phyloP scores from a whole-genome alignment of 30 jellyfish, hydroid and myxozoan species.

The Hydractinia echinata region DNA sequence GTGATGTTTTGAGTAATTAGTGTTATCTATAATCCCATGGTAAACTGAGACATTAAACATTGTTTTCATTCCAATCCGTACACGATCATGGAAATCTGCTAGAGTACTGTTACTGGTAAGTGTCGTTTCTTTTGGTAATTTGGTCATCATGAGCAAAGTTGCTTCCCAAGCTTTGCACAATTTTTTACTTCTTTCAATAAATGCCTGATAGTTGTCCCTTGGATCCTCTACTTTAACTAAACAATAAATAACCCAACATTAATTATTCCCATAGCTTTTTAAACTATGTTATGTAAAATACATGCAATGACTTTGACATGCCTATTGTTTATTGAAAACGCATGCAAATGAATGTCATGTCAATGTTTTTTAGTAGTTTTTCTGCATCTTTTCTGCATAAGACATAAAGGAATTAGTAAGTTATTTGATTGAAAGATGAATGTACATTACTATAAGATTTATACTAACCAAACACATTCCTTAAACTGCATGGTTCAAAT shows the following conservation, averaged over 20 bases:
- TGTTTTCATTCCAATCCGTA: conserved; percentile 29
- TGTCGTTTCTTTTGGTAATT: background rate
- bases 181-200: conserved; percentile 16
- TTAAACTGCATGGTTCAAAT: no score
- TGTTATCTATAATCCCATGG: conserved; percentile 12
- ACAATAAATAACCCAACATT: background rate
- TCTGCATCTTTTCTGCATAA: no score
- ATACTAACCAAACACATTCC: no score
- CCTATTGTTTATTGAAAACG: no score
- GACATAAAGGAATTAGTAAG: no score
- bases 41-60: conserved; percentile 22
- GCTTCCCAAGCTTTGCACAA: conserved; percentile 40
- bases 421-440: no score
- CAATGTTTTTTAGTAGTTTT: no score
- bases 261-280: background rate
- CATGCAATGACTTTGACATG: no score
- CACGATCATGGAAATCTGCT: conserved; percentile 13
- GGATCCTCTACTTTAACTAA: background rate
- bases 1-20: conserved; percentile 1
- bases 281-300: no score
- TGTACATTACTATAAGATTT: no score
- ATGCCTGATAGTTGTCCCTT: conserved; percentile 3
- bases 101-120: conserved; percentile 1
- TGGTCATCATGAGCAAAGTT: conserved; percentile 32
- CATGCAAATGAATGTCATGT: no score